Conservation (phyloP, 2,113 vertebrate species). For the Apus apus region DNA sequence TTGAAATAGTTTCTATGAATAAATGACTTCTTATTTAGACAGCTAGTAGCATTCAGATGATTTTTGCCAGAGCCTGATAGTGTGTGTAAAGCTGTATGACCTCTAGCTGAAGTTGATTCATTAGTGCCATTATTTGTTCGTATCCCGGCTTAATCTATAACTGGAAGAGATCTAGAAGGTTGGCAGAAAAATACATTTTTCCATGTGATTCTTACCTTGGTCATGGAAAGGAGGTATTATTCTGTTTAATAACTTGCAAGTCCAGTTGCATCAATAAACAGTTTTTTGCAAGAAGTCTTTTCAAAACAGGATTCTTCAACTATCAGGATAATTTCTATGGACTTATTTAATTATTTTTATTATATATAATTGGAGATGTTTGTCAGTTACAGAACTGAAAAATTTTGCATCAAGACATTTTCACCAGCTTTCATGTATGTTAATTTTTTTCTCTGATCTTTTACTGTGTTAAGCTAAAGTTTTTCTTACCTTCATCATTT, state of each 20-base stretch:
- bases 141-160: background rate
- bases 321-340: background rate
- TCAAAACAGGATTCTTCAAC: background rate
- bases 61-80: background rate
- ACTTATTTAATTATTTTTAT: background rate
- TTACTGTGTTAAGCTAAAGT: background rate
- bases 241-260: background rate
- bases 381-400: background rate
- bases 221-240: background rate
- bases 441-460: conserved; percentile 8
- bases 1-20: background rate
- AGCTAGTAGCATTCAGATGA: background rate
- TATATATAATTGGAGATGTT: background rate
- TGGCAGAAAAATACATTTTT: background rate
- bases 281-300: background rate
- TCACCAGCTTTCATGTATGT: background rate
- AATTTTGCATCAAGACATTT: background rate
- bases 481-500: background rate
- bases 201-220: background rate
- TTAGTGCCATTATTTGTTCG: background rate
- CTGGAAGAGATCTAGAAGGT: background rate
- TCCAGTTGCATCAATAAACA: background rate
- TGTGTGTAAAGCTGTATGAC: background rate
- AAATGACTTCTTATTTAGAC: background rate
- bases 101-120: conserved; percentile 5